Conservation (phyloP, 2,797 vertebrate species). For the Argentina silus region DNA sequence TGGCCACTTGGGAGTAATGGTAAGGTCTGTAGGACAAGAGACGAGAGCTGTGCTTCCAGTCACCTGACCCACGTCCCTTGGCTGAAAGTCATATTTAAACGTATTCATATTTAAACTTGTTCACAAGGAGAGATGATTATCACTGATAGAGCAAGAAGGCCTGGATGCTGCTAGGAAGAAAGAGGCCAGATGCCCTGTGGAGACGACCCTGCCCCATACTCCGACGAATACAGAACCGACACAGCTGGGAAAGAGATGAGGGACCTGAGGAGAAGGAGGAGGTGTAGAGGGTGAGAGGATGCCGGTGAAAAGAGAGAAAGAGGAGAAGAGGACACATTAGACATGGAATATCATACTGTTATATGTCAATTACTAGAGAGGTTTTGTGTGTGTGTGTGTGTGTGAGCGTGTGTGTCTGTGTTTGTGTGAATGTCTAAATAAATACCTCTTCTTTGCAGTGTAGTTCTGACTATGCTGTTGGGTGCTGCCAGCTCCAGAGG, state of each 20-base stretch:
- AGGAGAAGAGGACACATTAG: neutral
- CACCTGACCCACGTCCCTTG: too few species aligned
- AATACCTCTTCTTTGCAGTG: constrained; percentile 83
- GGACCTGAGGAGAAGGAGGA: constrained; percentile 72
- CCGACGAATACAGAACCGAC: constrained; percentile 83
- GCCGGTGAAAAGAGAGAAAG: neutral
- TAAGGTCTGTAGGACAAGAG: too few species aligned
- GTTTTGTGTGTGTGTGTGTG: neutral
- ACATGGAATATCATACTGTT: neutral
- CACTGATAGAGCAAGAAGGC: constrained; percentile 86
- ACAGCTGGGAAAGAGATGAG: constrained; percentile 82
- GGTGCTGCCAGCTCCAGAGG: constrained; percentile 82
- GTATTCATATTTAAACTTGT: too few species aligned
- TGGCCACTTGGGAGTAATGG: too few species aligned
- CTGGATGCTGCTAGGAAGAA: constrained; percentile 82
- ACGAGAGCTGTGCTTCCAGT: too few species aligned
- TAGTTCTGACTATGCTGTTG: constrained; percentile 72
- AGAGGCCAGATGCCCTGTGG: constrained; percentile 72
- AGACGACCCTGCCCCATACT: constrained; percentile 82
- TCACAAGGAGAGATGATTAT: constrained; percentile 16
- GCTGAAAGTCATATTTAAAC: too few species aligned
- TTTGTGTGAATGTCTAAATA: neutral
- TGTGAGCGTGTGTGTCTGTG: neutral
- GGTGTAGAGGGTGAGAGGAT: neutral
- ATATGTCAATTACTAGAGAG: neutral